Base-by-base conservation (phyloP, 2,113 vertebrate species). In the Gymnarchus niloticus region DNA sequence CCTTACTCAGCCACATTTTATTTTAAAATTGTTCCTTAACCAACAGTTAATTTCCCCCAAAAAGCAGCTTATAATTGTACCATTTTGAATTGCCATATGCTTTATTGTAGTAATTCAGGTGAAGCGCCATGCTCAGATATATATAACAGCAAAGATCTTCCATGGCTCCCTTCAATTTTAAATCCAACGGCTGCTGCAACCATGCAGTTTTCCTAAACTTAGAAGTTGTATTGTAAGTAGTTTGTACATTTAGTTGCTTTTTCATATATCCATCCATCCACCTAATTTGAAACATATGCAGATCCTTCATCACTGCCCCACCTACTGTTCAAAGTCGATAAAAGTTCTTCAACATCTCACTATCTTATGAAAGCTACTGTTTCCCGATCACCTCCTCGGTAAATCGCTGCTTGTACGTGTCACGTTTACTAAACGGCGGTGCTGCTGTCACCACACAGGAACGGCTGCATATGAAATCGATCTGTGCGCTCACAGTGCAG, bases 401-500 rank as follows among this genome's bases (percentile, higher is more conserved):
- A 83, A 73, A 73, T 41, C 14, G 52, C 25, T 56, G 51, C 28
- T 51, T 28, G 17, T 56, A 41, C 52, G 17, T 56, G 81, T 41
- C 81, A 56, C 49, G 17, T 56, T 28, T 33, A 54, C n/a, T 83
- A 44, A 83, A 83, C 14, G 81, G 81, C 21, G 7, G 19, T 23
- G 49, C 9, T 81, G 52, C 49, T 56, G 81, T 83, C 81, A 83
- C 28, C n/a, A 28, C 81, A 37, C 25, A 83, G 52, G 51, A 83
- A 83, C 81, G 81, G 28, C 48, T 49, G 23, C 12, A 25, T 83
- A 83, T 83, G 81, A 83, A 83, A 83, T 41, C 28, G 81, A 83
- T 83, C 81, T 52, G n/a, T 33, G 33, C 51, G 6, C 6, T 3
- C 7, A 73, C 12, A 17, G 12, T 33, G 25, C 65, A 14, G 65